These are phyloP conservation scores for Pseudochirops cupreus DNA, from an alignment of 2,797 vertebrate species.

Conservation along the genomic window DNA sequence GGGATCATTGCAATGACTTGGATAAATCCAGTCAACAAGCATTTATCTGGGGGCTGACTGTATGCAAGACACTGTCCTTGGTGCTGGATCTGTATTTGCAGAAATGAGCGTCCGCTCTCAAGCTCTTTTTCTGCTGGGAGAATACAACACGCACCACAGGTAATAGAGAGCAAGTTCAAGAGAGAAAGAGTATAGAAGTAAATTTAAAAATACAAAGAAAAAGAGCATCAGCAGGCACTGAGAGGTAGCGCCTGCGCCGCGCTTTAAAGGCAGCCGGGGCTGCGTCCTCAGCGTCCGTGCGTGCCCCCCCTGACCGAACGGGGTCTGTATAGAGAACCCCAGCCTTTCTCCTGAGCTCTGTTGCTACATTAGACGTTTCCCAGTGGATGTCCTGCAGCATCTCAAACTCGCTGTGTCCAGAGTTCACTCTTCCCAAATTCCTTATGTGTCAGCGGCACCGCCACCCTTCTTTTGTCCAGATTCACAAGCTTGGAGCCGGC, in stretches of 20 bases:
- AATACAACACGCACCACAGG: background rate
- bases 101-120: background rate
- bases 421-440: background rate
- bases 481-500: background rate
- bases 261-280: background rate
- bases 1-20: background rate
- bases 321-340: background rate
- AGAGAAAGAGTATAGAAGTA: background rate
- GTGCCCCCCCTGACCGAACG: background rate
- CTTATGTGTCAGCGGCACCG: background rate
- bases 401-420: background rate
- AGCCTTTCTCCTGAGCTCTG: background rate
- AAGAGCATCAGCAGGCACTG: background rate
- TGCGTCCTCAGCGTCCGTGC: background rate
- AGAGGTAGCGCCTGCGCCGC: background rate
- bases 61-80: background rate
- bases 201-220: too few species aligned
- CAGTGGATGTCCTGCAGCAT: background rate
- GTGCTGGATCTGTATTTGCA: background rate
- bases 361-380: background rate
- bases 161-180: background rate
- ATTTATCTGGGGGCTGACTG: background rate
- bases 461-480: background rate
- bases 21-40: background rate
- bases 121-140: background rate